Evolutionary conservation across 1,140 invertebrate species (phyloP).

Genomic region (Drosophila murphyi): DNA sequence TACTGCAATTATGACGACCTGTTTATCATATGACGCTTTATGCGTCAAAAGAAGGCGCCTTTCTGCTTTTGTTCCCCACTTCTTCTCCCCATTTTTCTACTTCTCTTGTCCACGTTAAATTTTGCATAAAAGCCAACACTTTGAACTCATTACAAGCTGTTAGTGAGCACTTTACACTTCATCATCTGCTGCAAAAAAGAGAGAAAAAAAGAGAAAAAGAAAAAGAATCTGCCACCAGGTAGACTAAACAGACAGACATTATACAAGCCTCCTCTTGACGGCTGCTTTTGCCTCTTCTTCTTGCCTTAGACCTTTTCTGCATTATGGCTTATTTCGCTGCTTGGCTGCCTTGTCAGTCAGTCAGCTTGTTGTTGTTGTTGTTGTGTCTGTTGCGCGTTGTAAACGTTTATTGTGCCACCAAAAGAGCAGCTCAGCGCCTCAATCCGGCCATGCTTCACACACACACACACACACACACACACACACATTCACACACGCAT

Average conservation of each 20-base stretch:
- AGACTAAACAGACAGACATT: conserved; percentile 4
- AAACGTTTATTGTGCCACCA: conserved; percentile 80
- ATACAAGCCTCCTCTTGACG: neutral
- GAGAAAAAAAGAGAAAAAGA: neutral
- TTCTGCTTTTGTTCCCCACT: neutral
- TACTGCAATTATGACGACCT: neutral
- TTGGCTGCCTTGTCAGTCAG: conserved; percentile 66
- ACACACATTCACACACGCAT: conserved; percentile 57
- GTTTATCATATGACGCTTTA: neutral
- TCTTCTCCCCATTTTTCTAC: neutral
- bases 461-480: conserved; percentile 57
- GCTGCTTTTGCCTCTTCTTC: neutral
- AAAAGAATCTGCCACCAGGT: conserved; percentile 29
- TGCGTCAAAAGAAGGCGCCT: neutral
- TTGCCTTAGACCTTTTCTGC: conserved; percentile 29
- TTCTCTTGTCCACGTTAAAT: conserved; percentile 9
- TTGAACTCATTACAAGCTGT: conserved; percentile 78
- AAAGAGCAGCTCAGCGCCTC: conserved; percentile 42
- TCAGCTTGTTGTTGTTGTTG: neutral
- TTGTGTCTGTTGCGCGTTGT: conserved; percentile 50
- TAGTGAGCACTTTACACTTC: conserved; percentile 77
- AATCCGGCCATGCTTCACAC: conserved; percentile 1
- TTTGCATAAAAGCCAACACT: conserved; percentile 54
- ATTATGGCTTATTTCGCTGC: conserved; percentile 75
- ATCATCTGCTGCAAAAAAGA: conserved; percentile 47